A percentile compares a stretch with the other conserved stretches of the same genome.
Evolutionary conservation across 1,140 invertebrate genomes (phyloP).

Genomic region (Neelides sp.): DNA sequence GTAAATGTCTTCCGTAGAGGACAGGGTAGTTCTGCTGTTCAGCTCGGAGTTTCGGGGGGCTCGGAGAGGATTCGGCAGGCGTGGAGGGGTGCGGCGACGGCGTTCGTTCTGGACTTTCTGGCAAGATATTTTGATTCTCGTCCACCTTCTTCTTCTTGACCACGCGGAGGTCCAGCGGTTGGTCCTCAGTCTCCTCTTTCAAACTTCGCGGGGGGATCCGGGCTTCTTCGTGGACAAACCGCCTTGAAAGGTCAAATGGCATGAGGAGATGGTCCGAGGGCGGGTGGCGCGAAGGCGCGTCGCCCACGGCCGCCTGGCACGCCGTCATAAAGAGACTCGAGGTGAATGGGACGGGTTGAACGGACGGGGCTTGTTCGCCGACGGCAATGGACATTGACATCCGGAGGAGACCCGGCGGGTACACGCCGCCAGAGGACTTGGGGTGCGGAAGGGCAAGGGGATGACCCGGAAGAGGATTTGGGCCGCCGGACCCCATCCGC

Average conservation of each 20-base stretch:
- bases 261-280: conserved; percentile 11
- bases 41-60: conserved; percentile 7
- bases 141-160: conserved; percentile 64
- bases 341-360: conserved; percentile 10
- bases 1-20: conserved; percentile 25
- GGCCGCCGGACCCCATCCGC: conserved; percentile 48
- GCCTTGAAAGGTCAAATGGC: conserved; percentile 24
- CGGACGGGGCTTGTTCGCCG: conserved; percentile 14
- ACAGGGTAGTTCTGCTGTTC: conserved; percentile 11
- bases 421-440: neutral
- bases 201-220: conserved; percentile 2
- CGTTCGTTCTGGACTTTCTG: neutral
- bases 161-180: conserved; percentile 67
- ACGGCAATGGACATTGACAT: conserved; percentile 26
- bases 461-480: conserved; percentile 38
- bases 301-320: conserved; percentile 1
- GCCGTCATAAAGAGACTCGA: conserved; percentile 26
- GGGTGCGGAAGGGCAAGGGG: neutral
- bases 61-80: conserved; percentile 7
- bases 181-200: conserved; percentile 38
- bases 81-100: neutral
- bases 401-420: conserved; percentile 18
- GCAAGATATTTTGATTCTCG: conserved; percentile 56
- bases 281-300: neutral
- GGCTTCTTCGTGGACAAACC: conserved; percentile 12